Evolutionary conservation across 2,888 invertebrate genomes (phyloP).

Genomic region (Hirtodrosophila duncani): DNA sequence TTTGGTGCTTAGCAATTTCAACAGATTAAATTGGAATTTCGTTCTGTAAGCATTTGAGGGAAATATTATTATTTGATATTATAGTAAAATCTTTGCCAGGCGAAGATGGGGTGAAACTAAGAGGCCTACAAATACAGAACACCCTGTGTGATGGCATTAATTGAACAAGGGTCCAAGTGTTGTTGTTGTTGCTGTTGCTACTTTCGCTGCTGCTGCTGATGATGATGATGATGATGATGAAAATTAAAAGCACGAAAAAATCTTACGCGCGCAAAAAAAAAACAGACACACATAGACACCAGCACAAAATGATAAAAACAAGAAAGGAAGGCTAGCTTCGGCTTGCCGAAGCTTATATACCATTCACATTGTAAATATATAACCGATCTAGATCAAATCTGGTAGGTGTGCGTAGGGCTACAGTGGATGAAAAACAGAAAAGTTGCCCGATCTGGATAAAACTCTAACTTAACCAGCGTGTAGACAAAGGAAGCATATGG

Average conservation of each 20-base stretch:
- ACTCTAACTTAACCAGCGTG: too few species aligned
- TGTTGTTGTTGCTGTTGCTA: conserved; percentile 18
- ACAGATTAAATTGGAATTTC: too few species aligned
- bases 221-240: conserved; percentile 23
- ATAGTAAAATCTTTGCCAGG: neutral
- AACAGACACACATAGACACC: conserved; percentile 3
- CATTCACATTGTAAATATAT: too few species aligned
- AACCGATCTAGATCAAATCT: too few species aligned
- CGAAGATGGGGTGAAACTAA: neutral
- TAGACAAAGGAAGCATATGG: too few species aligned
- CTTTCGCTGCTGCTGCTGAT: conserved; percentile 15
- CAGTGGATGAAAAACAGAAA: too few species aligned
- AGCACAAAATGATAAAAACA: conserved; percentile 53
- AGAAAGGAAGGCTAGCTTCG: too few species aligned
- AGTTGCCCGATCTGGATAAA: too few species aligned
- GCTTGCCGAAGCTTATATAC: too few species aligned
- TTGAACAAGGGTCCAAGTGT: conserved; percentile 56
- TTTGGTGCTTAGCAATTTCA: too few species aligned
- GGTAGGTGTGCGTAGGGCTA: too few species aligned
- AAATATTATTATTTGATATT: neutral
- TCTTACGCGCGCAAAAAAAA: conserved; percentile 41
- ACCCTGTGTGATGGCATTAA: conserved; percentile 53
- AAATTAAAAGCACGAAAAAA: conserved; percentile 56
- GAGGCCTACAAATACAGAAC: neutral
- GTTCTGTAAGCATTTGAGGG: neutral